These are phyloP conservation scores for Poecilobothrus nobilitatus DNA, from an alignment of 2,888 invertebrate genomes.

Conservation along the genomic window DNA sequence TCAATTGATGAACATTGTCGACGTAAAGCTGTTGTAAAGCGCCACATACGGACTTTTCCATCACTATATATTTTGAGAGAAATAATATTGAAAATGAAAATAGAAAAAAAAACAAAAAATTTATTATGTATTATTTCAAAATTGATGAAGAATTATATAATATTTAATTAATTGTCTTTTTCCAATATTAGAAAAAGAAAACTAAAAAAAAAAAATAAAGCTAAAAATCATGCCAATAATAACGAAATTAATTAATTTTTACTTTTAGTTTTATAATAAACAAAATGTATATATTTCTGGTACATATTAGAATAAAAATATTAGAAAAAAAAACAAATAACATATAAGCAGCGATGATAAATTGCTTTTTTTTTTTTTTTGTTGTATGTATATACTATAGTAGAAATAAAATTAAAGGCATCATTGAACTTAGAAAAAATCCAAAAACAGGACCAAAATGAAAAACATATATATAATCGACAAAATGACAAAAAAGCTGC, in stretches of 20 bases:
- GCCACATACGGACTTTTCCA: slow-evolving; percentile 33
- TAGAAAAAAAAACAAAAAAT: neutral
- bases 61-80: slow-evolving; percentile 26
- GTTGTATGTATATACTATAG: too few relatives aligned
- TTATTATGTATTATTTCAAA: too few relatives aligned
- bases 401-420: neutral
- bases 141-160: neutral
- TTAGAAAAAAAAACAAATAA: too few relatives aligned
- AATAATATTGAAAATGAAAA: neutral
- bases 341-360: neutral
- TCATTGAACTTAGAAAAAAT: neutral
- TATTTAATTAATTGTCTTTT: too few relatives aligned
- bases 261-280: neutral
- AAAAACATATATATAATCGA: too few relatives aligned
- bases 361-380: neutral
- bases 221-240: slow-evolving; percentile 15
- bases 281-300: too few relatives aligned
- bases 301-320: too few relatives aligned
- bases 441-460: too few relatives aligned
- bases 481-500: neutral
- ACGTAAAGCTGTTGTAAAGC: slow-evolving; percentile 29
- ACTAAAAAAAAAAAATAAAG: neutral
- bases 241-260: slow-evolving; percentile 13
- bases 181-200: neutral
- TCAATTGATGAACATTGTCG: slow-evolving; percentile 26